A percentile compares a stretch with the other conserved stretches of the same genome.
Conservation (phyloP, 2,797 vertebrate species). For the Centropyge bicolor region DNA sequence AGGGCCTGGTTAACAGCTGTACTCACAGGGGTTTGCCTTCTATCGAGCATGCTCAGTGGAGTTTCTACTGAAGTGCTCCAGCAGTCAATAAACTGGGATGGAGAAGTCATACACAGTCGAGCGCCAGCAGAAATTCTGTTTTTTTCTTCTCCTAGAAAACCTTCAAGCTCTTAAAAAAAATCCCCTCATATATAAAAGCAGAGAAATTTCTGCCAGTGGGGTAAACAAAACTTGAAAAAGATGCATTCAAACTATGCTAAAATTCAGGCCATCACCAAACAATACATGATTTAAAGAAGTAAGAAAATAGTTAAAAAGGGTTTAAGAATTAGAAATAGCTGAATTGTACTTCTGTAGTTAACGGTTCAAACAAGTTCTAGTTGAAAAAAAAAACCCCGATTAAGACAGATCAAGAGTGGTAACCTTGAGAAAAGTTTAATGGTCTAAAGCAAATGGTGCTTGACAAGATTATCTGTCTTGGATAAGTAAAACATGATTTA, state of each 20-base stretch:
- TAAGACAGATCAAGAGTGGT: background rate
- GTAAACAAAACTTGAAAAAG: background rate
- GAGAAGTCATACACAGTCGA: conserved; percentile 15
- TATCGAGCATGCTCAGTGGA: conserved; percentile 6
- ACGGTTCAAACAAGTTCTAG: background rate
- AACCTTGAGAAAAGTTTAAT: conserved; percentile 5
- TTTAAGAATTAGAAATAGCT: too few relatives aligned
- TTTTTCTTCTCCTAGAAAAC: background rate
- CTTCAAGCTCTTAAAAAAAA: conserved; percentile 1
- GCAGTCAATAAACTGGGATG: conserved; percentile 7
- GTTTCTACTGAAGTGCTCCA: conserved; percentile 9
- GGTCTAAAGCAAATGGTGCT: background rate
- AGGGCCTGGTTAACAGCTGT: conserved; percentile 20
- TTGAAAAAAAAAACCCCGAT: background rate
- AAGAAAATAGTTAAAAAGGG: too few relatives aligned
- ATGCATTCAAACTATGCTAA: background rate
- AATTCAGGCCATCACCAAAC: background rate
- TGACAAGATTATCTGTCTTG: background rate
- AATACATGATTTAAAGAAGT: background rate
- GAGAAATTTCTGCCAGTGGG: conserved; percentile 1
- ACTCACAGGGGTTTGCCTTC: conserved; percentile 1
- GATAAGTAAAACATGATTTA: background rate
- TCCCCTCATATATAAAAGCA: background rate
- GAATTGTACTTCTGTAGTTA: too few relatives aligned
- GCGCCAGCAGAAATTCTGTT: conserved; percentile 6